Percentiles rank a stretch among this genome's conserved stretches.
These are phyloP conservation scores for Hyppa rectilinea DNA, from an alignment of 2,888 invertebrate genomes.

Conservation along the genomic window DNA sequence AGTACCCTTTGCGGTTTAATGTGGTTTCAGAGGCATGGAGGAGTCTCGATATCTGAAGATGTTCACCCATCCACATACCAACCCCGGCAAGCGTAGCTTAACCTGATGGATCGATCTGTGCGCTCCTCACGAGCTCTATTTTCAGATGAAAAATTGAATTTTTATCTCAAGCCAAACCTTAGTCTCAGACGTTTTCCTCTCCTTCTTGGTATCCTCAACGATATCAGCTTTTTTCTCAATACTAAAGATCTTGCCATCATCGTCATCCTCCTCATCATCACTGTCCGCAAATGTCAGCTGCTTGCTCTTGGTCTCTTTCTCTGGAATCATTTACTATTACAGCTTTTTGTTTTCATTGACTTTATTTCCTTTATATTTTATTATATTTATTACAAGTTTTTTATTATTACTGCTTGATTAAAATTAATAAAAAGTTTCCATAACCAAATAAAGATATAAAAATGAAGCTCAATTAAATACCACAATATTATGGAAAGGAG, in stretches of 20 bases:
- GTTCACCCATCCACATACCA: no score
- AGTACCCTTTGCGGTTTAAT: no score
- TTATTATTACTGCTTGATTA: neutral
- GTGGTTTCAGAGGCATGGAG: no score
- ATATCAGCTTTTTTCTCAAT: constrained; percentile 85
- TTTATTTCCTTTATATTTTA: neutral
- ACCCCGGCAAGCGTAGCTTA: no score
- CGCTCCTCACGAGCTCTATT: no score
- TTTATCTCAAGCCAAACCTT: constrained; percentile 23
- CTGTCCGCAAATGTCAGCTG: constrained; percentile 86
- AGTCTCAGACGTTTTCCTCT: constrained; percentile 57
- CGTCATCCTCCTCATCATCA: constrained; percentile 79
- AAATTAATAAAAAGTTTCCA: neutral
- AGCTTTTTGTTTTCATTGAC: neutral
- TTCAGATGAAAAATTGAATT: neutral
- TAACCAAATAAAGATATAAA: neutral
- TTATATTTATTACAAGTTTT: neutral
- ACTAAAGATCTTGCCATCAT: constrained; percentile 83
- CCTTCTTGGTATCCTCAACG: constrained; percentile 54
- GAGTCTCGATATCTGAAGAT: no score
- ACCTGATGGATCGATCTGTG: no score
- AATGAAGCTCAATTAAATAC: neutral
- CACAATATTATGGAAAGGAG: neutral
- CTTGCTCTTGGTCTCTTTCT: constrained; percentile 76
- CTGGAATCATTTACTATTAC: constrained; percentile 67